Base-by-base conservation (phyloP, 2,113 vertebrate genomes). In the Eudyptes chrysolophus region DNA sequence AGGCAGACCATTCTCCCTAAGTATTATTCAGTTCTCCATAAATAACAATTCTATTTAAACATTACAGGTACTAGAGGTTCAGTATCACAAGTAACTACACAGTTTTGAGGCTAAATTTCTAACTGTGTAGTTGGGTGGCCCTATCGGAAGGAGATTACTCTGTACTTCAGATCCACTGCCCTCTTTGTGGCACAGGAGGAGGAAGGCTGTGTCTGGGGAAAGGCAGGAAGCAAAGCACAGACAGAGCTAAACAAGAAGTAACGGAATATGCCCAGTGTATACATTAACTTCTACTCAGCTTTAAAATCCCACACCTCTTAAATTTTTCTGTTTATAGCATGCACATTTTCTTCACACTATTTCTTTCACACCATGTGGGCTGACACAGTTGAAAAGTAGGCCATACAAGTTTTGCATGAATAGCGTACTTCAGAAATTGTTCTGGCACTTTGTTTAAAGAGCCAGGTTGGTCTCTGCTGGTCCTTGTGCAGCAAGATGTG, bases 301-400 rank as follows among this genome's bases (percentile, higher is more conserved):
- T 84, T 81, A 54, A 92, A 95, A 74, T 38, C 42, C 40, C 22
- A 10, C 32, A 82, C 48, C 13, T 68, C 36, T 77, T 72, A 58
- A 30, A 4, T 57, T 68, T 75, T 87, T 60, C 84, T 82, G 61
- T 72, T 96, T 79, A 92, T 65, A 87, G 69, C 14, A 64, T 6
- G 61, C 30, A 55, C 52, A 82, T 70, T 84, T 89, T 38, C 58
- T 74, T 89, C 83, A 86, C 71, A 7, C 71, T 66, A 19, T 48
- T 91, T 76, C 60, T 54, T 89, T 84, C 80, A 42, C 80, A 68
- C 76, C 68, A n/a, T 27, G 72, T 51, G 80, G 91, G 92, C 84
- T 89, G 91, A 84, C 69, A 90, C 32, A 84, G 70, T 61, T 79
- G 74, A 72, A 72, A 96, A 95, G 52, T 76, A 96, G 81, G 87